phyloP scores from a whole-genome alignment of 2,113 vertebrate species.

The Mystacornis crossleyi region DNA sequence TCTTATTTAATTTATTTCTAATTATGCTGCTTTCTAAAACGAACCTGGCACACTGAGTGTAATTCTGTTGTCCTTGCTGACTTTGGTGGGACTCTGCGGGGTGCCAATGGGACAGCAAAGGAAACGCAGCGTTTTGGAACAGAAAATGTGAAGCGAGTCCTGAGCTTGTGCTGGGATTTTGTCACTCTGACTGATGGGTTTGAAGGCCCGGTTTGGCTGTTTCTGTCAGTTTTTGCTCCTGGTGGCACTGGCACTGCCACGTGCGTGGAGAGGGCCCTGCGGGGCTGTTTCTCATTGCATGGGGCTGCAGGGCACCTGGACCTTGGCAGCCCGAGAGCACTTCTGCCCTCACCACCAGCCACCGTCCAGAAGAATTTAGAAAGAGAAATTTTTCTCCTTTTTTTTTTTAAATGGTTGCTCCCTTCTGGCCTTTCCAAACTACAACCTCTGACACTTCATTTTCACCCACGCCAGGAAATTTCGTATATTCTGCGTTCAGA shows the following conservation, averaged over 20 bases:
- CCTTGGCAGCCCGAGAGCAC: not conserved
- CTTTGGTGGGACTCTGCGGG: not conserved
- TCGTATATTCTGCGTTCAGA: not conserved
- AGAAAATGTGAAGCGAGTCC: not conserved
- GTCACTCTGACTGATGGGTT: not conserved
- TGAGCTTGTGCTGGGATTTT: not conserved
- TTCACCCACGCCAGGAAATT: not conserved
- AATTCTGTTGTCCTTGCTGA: not conserved
- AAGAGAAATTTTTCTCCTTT: not conserved
- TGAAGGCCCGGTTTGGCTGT: not conserved
- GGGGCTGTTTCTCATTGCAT: not conserved
- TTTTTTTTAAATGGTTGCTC: not conserved
- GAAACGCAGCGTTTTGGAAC: not conserved
- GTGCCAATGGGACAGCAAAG: not conserved
- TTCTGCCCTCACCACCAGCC: not conserved
- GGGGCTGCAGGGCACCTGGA: not conserved
- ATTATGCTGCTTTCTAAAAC: conserved; percentile 35
- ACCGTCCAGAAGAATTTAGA: not conserved
- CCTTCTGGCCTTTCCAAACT: not conserved
- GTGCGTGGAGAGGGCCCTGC: not conserved
- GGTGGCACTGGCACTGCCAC: not conserved
- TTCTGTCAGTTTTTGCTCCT: not conserved
- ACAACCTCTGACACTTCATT: conserved; percentile 23
- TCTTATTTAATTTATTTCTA: conserved; percentile 34
- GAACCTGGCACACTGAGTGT: not conserved